Evolutionary conservation across 1,140 invertebrate species (phyloP).

Genomic region (Pollicipes pollicipes): DNA sequence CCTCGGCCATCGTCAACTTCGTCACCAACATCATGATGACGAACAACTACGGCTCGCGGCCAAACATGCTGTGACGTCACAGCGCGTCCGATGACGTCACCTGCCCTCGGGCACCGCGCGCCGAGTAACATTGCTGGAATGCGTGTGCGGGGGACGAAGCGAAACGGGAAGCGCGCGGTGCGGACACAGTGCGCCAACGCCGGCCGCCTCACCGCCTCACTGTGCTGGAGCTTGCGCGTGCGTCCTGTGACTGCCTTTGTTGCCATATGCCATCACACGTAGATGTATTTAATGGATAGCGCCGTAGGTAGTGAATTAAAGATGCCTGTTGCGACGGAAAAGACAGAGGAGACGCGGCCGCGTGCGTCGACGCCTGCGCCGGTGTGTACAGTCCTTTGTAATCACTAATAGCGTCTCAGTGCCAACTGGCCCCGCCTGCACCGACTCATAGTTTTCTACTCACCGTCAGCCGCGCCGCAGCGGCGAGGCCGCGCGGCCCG

Average conservation of each 20-base stretch:
- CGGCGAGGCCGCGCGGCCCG: no score
- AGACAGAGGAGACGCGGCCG: background rate
- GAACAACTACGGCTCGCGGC: background rate
- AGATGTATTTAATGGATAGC: background rate
- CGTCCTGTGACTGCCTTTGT: background rate
- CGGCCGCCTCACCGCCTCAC: background rate
- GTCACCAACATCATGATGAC: conserved; percentile 69
- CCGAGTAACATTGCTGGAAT: no score
- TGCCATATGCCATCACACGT: background rate
- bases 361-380: no score
- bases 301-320: background rate
- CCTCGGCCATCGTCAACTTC: conserved; percentile 87
- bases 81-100: background rate
- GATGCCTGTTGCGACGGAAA: background rate
- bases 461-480: background rate
- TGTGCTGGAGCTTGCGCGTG: background rate
- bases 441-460: conserved; percentile 1
- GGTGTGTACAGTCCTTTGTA: background rate
- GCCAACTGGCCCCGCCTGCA: no score
- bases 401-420: background rate
- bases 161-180: no score
- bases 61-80: background rate
- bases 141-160: no score
- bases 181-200: background rate
- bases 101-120: no score